These are phyloP conservation scores for Cyrtonyx montezumae DNA, from an alignment of 2,113 vertebrate genomes.

Conservation along the genomic window DNA sequence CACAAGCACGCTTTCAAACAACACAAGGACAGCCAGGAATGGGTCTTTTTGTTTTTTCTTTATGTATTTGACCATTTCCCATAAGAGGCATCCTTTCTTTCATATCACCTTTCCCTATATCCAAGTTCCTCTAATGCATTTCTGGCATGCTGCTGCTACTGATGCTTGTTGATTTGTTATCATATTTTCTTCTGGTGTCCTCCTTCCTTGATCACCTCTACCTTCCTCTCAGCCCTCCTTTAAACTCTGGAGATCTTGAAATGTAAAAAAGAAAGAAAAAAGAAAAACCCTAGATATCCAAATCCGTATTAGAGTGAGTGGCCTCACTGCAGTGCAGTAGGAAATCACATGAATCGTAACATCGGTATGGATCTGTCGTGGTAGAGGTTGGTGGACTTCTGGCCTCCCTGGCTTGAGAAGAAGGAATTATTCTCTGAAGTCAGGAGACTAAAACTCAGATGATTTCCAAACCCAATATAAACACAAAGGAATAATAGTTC, in stretches of 20 bases:
- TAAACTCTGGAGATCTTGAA: not conserved
- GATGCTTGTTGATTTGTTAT: not conserved
- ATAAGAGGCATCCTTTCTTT: not conserved
- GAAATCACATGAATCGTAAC: fast-evolving
- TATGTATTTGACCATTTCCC: not conserved
- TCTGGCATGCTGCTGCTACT: not conserved
- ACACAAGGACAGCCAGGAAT: not conserved
- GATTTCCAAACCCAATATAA: not conserved
- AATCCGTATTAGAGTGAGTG: not conserved
- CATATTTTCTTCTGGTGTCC: not conserved
- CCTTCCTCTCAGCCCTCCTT: not conserved
- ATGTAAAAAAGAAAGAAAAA: not conserved
- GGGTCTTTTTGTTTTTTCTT: not conserved
- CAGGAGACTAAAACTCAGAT: not conserved
- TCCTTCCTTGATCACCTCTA: not conserved
- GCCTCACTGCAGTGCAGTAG: not conserved
- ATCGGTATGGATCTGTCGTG: fast-evolving
- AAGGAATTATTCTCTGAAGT: not conserved
- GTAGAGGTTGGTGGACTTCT: not conserved
- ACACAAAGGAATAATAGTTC: not conserved
- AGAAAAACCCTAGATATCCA: not conserved
- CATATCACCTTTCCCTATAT: not conserved
- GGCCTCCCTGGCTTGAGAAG: not conserved
- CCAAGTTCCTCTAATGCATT: not conserved
- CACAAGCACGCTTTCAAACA: not conserved